Percentiles rank a stretch among this genome's conserved stretches.
Conservation (phyloP, 2,113 vertebrate genomes). For the Atractosteus spatula region DNA sequence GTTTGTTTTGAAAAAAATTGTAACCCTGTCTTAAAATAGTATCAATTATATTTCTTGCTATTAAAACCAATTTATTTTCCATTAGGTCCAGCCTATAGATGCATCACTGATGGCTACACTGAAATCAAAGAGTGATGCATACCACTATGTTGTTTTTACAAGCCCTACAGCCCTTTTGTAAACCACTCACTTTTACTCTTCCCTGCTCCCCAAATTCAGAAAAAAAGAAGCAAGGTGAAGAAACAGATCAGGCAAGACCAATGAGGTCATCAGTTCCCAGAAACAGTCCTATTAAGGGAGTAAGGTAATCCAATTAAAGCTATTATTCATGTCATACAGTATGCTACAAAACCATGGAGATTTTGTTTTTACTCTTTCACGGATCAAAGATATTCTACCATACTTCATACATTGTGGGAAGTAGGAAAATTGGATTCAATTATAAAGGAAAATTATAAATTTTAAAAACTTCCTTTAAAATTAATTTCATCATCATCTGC, state of each 20-base stretch:
- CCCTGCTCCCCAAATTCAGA: constrained; percentile 74
- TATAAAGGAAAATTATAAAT: too few species aligned
- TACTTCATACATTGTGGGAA: too few species aligned
- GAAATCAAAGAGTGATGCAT: constrained; percentile 67
- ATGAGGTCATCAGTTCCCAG: constrained; percentile 33
- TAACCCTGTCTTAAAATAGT: too few species aligned
- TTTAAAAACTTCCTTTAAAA: too few species aligned
- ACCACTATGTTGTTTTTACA: constrained; percentile 61
- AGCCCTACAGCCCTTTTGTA: constrained; percentile 69
- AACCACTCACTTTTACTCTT: constrained; percentile 63
- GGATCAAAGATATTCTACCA: too few species aligned
- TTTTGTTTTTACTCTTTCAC: too few species aligned
- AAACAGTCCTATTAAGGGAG: constrained; percentile 4
- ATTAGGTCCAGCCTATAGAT: constrained; percentile 78
- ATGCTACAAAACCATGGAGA: too few species aligned
- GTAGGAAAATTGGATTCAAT: too few species aligned
- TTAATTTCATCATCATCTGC: too few species aligned
- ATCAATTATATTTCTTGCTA: too few species aligned
- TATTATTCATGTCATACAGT: not conserved
- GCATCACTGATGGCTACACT: constrained; percentile 62
- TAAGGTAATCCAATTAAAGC: constrained; percentile 28
- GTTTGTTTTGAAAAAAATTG: too few species aligned
- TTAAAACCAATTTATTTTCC: constrained; percentile 9
- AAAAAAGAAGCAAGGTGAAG: constrained; percentile 52
- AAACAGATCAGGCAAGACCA: constrained; percentile 41